A percentile compares a stretch with the other conserved stretches of the same genome.
These are phyloP conservation scores for Stenichneumon culpator DNA, from an alignment of 2,888 invertebrate genomes.

Conservation along the genomic window DNA sequence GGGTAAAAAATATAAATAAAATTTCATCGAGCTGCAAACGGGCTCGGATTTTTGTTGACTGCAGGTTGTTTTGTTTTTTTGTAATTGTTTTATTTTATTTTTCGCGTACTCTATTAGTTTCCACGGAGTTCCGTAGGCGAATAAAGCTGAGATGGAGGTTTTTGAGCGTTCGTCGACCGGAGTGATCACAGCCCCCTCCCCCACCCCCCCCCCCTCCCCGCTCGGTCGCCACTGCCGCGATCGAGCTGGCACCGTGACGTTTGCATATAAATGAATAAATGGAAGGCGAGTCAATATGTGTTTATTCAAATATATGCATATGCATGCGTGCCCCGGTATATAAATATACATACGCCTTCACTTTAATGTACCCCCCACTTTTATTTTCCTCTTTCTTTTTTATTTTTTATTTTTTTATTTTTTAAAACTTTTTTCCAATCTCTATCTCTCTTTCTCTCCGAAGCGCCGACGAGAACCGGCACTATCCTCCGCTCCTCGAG, in stretches of 20 bases:
- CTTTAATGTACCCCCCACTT: conserved; percentile 59
- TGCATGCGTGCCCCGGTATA: conserved; percentile 69
- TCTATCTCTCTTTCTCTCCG: conserved; percentile 25
- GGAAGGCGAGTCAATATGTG: conserved; percentile 69
- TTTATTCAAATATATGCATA: conserved; percentile 72
- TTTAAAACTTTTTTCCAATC: background rate
- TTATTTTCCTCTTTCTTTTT: conserved; percentile 13
- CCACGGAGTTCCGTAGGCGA: conserved; percentile 49
- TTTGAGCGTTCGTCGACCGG: conserved; percentile 42
- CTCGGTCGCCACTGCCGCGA: conserved; percentile 16
- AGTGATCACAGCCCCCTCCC: conserved; percentile 11
- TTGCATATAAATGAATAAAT: conserved; percentile 72
- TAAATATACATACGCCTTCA: conserved; percentile 70
- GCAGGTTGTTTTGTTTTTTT: conserved; percentile 13
- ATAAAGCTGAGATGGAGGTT: conserved; percentile 8
- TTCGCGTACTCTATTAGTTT: conserved; percentile 44
- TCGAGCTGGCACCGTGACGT: conserved; percentile 64
- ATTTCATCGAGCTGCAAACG: conserved; percentile 2
- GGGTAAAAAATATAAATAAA: background rate
- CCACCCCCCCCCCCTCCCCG: background rate
- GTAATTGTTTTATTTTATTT: conserved; percentile 12
- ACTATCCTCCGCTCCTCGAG: conserved; percentile 45
- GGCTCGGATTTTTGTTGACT: conserved; percentile 1
- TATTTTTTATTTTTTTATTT: background rate
- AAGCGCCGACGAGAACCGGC: conserved; percentile 14